Base-by-base conservation (phyloP, 2,113 vertebrate genomes). In the Pluvianellus socialis region DNA sequence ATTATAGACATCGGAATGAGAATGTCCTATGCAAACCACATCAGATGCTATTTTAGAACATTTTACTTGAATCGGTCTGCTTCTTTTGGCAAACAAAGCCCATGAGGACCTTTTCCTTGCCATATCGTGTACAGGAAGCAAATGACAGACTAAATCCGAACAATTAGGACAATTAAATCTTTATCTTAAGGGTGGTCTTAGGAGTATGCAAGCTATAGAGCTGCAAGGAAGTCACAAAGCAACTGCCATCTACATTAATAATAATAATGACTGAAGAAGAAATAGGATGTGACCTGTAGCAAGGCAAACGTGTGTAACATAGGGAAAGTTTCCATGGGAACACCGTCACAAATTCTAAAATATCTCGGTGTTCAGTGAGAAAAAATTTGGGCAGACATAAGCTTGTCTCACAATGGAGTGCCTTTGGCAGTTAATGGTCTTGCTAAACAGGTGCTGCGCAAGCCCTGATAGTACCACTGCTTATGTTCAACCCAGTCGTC, bases 301-400 rank as follows among this genome's bases (percentile, higher is more conserved):
- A 86, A 94, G 73, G 74, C 93, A 91, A 90, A 74, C 0, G 3
- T 73, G 65, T 6, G 3, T 86, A 90, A 65, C 65, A 88, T 8
- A 35, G 32, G n/a, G 26, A 62, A 92, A 95, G 92, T 96, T 97
- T 93, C 96, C 94, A 94, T 93, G 90, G 94, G 86, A 96, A 95
- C 85, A 66, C 47, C 0, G 6, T 58, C 61, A 80, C 15, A 90
- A 80, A 56, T 63, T 90, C 71, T 92, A 55, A 90, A 90, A 74
- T 88, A 59, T 59, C 71, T 75, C 61, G 11, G 2, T 59, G 26
- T 92, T 94, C 58, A 70, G 27, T 24, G 26, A 50, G 77, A 58
- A 86, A 67, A 94, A 70, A 90, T 21, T 45, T 58, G n/a, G 47
- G 62, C 66, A 95, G 77, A 67, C 23, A 33, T 24, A 22, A 83